Conservation (phyloP, 2,888 invertebrate species). For the Diadegma fenestrale region DNA sequence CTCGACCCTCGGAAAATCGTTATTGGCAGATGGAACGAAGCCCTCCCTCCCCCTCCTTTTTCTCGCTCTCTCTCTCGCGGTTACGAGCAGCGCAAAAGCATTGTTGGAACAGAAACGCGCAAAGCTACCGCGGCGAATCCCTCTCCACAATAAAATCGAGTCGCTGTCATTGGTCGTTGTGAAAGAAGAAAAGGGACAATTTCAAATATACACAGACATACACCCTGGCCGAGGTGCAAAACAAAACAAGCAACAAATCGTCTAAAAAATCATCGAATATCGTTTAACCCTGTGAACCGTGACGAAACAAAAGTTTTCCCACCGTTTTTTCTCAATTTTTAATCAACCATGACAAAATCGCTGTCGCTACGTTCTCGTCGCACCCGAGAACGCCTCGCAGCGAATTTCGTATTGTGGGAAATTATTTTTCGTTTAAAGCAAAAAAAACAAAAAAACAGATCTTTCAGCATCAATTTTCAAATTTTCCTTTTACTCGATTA, state of each 20-base stretch:
- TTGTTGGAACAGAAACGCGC: conserved; percentile 54
- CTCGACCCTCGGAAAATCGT: conserved; percentile 68
- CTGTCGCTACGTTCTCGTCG: too few relatives aligned
- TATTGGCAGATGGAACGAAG: conserved; percentile 60
- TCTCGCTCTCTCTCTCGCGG: neutral
- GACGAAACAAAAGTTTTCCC: too few relatives aligned
- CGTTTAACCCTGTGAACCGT: neutral
- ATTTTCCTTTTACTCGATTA: neutral
- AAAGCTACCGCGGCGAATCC: conserved; percentile 37
- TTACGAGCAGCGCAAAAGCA: conserved; percentile 49
- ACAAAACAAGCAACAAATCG: neutral
- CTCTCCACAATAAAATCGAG: conserved; percentile 17
- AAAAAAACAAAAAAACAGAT: neutral
- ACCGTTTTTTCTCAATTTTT: neutral
- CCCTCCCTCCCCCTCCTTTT: conserved; percentile 16
- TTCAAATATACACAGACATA: neutral
- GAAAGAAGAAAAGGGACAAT: neutral
- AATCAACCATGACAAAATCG: too few relatives aligned
- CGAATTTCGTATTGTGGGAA: too few relatives aligned
- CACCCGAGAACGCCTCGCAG: too few relatives aligned
- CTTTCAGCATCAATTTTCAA: neutral
- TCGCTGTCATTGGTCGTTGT: conserved; percentile 6
- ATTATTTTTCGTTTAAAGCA: too few relatives aligned
- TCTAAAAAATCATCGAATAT: neutral
- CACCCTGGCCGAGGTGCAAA: conserved; percentile 10